phyloP scores from a whole-genome alignment of 2,888 invertebrate species.

The Pollenia labialis region DNA sequence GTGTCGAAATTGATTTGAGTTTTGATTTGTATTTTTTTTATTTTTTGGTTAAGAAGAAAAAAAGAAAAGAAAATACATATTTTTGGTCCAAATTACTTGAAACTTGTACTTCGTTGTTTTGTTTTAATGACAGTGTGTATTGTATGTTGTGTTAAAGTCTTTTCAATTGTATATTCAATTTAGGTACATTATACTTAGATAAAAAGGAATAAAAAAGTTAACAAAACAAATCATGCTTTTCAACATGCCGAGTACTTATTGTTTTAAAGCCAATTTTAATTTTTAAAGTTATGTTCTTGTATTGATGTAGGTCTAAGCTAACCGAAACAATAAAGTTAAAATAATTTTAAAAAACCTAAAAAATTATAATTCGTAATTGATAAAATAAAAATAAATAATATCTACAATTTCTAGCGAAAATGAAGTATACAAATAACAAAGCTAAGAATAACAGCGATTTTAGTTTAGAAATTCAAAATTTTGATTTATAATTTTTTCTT shows the following conservation, averaged over 20 bases:
- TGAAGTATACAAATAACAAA: slow-evolving; percentile 7
- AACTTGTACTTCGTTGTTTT: slow-evolving; percentile 72
- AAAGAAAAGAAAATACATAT: slow-evolving; percentile 78
- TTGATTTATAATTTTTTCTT: slow-evolving; percentile 43
- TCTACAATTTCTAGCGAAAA: slow-evolving; percentile 1
- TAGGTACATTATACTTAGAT: background rate
- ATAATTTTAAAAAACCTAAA: background rate
- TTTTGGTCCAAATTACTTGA: slow-evolving; percentile 77
- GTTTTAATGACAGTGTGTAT: slow-evolving; percentile 67
- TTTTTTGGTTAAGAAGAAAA: slow-evolving; percentile 76
- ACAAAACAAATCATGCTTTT: slow-evolving; percentile 60
- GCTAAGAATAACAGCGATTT: slow-evolving; percentile 14
- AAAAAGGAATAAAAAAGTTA: slow-evolving; percentile 25
- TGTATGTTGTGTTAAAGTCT: slow-evolving; percentile 35
- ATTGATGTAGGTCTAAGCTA: background rate
- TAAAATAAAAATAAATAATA: slow-evolving; percentile 3
- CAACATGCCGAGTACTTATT: slow-evolving; percentile 36
- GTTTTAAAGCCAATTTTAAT: background rate
- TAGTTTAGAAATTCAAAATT: slow-evolving; percentile 14
- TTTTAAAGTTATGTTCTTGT: slow-evolving; percentile 3
- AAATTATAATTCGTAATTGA: background rate
- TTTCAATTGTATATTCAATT: slow-evolving; percentile 6
- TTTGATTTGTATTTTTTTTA: slow-evolving; percentile 67
- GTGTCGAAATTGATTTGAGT: slow-evolving; percentile 56
- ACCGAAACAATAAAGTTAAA: background rate